Conservation (phyloP, 2,113 vertebrate species). For the Etheostoma spectabile region DNA sequence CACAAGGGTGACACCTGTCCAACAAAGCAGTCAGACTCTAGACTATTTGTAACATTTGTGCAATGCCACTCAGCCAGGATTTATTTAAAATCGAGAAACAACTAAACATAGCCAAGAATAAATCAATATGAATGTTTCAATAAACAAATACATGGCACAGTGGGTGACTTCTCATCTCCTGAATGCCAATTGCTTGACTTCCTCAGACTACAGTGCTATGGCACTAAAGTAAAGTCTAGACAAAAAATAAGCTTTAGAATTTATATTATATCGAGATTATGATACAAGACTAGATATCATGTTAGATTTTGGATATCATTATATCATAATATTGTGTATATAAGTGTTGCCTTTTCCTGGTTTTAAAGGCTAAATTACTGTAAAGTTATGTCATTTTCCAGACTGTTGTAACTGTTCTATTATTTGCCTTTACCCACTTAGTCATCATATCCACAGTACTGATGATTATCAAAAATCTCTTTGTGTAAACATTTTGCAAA, state of each 20-base stretch:
- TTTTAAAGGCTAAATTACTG: too few relatives aligned
- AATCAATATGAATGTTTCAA: slow-evolving; percentile 5
- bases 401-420: too few relatives aligned
- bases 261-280: too few relatives aligned
- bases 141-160: slow-evolving; percentile 24
- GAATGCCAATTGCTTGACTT: not conserved
- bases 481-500: too few relatives aligned
- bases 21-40: not conserved
- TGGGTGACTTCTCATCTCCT: slow-evolving; percentile 13
- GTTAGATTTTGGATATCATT: too few relatives aligned
- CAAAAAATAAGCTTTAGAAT: not conserved
- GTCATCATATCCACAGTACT: too few relatives aligned
- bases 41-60: slow-evolving; percentile 27
- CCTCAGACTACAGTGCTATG: not conserved
- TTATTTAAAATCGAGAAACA: slow-evolving; percentile 12
- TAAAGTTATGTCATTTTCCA: too few relatives aligned
- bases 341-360: not conserved
- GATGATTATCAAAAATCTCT: too few relatives aligned
- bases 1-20: slow-evolving; percentile 47
- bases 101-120: not conserved
- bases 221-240: not conserved
- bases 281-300: too few relatives aligned
- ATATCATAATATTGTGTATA: too few relatives aligned
- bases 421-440: too few relatives aligned
- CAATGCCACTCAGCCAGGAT: not conserved